These are phyloP conservation scores for Pollenia angustigena DNA, from an alignment of 2,888 invertebrate species.

Conservation along the genomic window DNA sequence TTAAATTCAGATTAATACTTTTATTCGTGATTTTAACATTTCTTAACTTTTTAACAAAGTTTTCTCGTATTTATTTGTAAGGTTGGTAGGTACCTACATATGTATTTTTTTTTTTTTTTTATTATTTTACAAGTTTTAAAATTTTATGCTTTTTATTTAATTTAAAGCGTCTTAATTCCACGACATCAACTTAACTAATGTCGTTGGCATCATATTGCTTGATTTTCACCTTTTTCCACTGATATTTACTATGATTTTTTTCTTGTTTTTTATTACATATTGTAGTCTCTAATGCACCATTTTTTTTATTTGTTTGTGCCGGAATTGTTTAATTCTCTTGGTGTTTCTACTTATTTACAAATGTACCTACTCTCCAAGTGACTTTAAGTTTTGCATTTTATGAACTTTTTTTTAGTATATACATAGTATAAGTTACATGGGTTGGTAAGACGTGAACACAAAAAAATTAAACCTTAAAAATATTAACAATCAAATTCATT, in stretches of 20 bases:
- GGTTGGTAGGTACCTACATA: neutral
- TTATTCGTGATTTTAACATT: too few species aligned
- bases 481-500: constrained; percentile 29
- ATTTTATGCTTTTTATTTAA: neutral
- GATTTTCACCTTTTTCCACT: constrained; percentile 55
- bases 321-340: constrained; percentile 31
- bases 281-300: constrained; percentile 42
- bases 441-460: constrained; percentile 26
- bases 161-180: constrained; percentile 67
- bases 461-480: neutral
- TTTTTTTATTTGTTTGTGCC: constrained; percentile 28
- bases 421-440: neutral
- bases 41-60: too few species aligned
- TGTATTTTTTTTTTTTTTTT: too few species aligned
- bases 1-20: too few species aligned
- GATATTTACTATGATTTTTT: constrained; percentile 49
- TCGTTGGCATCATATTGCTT: constrained; percentile 58
- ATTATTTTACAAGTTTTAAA: neutral
- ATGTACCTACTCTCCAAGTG: constrained; percentile 1
- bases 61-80: neutral
- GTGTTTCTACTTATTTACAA: neutral
- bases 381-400: neutral
- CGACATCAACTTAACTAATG: constrained; percentile 67
- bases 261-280: constrained; percentile 28
- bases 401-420: neutral